Evolutionary conservation across 2,113 vertebrate genomes (phyloP).

Genomic region (Proteles cristata): DNA sequence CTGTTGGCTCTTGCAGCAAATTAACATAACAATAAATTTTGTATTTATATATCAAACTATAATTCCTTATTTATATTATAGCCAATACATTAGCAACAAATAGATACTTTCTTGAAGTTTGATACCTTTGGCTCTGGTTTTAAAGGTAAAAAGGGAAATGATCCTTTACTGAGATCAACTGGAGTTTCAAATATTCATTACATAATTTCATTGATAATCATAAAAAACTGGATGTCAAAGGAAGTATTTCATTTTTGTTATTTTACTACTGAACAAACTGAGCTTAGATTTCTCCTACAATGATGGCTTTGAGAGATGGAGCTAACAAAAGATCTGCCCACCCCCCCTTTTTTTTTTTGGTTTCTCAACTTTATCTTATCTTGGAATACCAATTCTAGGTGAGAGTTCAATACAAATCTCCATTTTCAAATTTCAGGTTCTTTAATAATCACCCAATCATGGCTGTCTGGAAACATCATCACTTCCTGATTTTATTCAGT

Average conservation of each 20-base stretch:
- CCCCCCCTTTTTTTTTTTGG: not conserved
- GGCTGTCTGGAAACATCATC: not conserved
- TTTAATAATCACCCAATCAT: not conserved
- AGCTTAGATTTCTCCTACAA: not conserved
- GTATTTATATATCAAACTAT: not conserved
- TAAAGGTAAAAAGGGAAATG: not conserved
- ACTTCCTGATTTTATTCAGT: not conserved
- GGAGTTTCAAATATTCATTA: not conserved
- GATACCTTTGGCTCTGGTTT: not conserved
- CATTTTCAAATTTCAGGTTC: not conserved
- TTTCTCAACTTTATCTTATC: not conserved
- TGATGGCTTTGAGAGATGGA: not conserved
- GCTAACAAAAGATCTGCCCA: not conserved
- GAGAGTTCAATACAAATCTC: not conserved
- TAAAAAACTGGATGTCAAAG: not conserved
- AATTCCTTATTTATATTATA: not conserved
- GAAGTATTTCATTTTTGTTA: not conserved
- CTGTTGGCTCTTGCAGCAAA: not conserved
- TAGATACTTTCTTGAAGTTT: not conserved
- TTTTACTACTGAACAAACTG: not conserved
- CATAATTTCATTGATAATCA: not conserved
- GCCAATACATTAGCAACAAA: not conserved
- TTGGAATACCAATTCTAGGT: not conserved
- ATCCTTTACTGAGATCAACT: not conserved
- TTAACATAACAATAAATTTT: not conserved